These are phyloP conservation scores for Andrena camellia DNA, from an alignment of 2,888 invertebrate genomes.

Conservation along the genomic window DNA sequence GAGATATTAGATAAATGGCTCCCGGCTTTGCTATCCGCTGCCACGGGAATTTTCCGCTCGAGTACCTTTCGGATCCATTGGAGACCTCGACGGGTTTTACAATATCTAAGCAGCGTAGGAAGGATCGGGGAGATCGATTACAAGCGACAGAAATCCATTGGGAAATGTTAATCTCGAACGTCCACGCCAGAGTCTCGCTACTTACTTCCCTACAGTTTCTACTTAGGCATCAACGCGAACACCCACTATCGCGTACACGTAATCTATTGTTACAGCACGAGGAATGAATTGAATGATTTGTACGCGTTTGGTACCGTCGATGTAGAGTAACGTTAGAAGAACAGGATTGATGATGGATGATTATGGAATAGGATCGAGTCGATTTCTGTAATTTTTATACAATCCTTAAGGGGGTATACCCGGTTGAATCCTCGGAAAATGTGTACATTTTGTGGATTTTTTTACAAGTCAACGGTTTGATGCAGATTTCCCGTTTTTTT, in stretches of 20 bases:
- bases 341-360: slow-evolving; percentile 2
- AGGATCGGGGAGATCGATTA: slow-evolving; percentile 16
- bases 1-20: slow-evolving; percentile 70
- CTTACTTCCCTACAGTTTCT: not conserved
- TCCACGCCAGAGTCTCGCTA: not conserved
- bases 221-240: slow-evolving; percentile 3
- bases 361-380: too few relatives aligned
- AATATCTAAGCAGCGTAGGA: slow-evolving; percentile 12
- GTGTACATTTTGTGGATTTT: too few relatives aligned
- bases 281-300: slow-evolving; percentile 21
- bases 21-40: slow-evolving; percentile 44
- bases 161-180: slow-evolving; percentile 25
- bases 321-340: not conserved
- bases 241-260: slow-evolving; percentile 26
- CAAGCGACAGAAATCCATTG: slow-evolving; percentile 1
- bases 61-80: slow-evolving; percentile 44
- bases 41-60: slow-evolving; percentile 65
- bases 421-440: too few relatives aligned
- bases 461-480: too few relatives aligned
- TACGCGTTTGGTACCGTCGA: not conserved
- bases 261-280: slow-evolving; percentile 31
- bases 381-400: too few relatives aligned
- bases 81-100: not conserved
- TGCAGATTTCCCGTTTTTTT: too few relatives aligned
- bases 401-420: too few relatives aligned